Evolutionary conservation across 2,888 invertebrate species (phyloP), one percentile per base, ranked within the genome.

Genomic region (Kryphioiulus occultus): DNA sequence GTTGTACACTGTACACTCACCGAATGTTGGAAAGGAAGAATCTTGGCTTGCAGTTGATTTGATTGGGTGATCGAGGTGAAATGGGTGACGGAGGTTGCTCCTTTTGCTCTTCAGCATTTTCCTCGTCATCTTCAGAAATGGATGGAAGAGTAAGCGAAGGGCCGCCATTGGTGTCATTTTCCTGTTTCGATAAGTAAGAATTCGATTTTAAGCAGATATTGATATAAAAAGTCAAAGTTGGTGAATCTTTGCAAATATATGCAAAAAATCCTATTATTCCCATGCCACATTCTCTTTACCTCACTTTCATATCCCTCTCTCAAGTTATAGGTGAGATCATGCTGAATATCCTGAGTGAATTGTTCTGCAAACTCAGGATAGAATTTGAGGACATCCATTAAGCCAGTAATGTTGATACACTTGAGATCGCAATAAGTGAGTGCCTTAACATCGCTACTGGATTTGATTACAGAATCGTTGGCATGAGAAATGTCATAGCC

Each of bases 361-460:
- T 97, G 96, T 91, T 97, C 96, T 91, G 97, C 97, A 92, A 97
- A 98, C 92, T 98, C 98, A 0, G 98, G 98, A 92, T 98, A 98
- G 0, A 98, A 93, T 1, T 96, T 94, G 22, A 98, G 93, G 0
- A 97, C 97, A 90, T 98, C 98, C 19, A 97, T 95, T 86, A 98
- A 93, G 0, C 98, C 98, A 89, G 95, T 95, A 94, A 97, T 96
- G 92, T 97, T 95, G 90, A 98, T 96, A 92, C 97, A 97, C 93
- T 98, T 98, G 88, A 98, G 94, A 93, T 98, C 98, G 92, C 98
- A 98, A 93, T 98, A 98, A 83, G 98, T 98, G 87, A 98, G 93
- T 59, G 98, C 98, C 93, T 96, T 95, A 53, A 98, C 98, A 92
- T 98, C 98, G 92, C 97, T 97, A 92, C 96, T 97, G 85, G 98